Evolutionary conservation across 2,888 invertebrate species (phyloP), one percentile per base, ranked within the genome.

Genomic region (Microdon myrmicae): DNA sequence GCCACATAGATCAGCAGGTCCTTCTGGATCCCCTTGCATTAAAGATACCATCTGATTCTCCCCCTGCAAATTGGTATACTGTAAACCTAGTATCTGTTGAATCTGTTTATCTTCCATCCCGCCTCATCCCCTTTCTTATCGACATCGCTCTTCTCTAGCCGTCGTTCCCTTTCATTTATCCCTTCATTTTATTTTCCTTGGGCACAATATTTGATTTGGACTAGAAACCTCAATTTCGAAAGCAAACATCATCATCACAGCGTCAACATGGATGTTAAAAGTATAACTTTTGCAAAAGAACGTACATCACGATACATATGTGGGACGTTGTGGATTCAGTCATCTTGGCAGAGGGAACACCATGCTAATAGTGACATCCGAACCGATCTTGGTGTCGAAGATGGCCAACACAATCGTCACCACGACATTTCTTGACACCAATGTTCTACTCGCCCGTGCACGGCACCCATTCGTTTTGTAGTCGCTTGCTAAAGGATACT

Each of bases 201-300:
- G 28, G 26, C 25, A 54, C 47, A 48, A 55, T 61, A 44, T 61
- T 61, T 61, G 60, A 61, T 55, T 61, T 61, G 44, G 60, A 61
- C 60, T 61, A 55, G 60, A 61, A 61, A 61, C 60, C 55, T 61
- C 60, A 61, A 61, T 61, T 61, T 55, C 60, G 32, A 55, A 44
- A 23, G 60, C 55, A 61, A 61, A 61, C 55, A 61, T 55, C 34
- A 37, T 55, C 60, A 44, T 48, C 39, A 31, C 55, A 61, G 44
- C 31, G 55, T 55, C 31, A 61, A 55, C 43, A 32, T 10, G 12
- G 47, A 45, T 25, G 28, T 25, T 35, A 12, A 53, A 43, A 23
- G 29, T 37, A 29, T 22, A 54, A 38, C 44, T 31, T 37, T 29
- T 28, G 43, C 9, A 8, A 2, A 7, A 9, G 5, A 31, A 14